phyloP scores from a whole-genome alignment of 2,113 vertebrate species.

The Seriola dumerili region DNA sequence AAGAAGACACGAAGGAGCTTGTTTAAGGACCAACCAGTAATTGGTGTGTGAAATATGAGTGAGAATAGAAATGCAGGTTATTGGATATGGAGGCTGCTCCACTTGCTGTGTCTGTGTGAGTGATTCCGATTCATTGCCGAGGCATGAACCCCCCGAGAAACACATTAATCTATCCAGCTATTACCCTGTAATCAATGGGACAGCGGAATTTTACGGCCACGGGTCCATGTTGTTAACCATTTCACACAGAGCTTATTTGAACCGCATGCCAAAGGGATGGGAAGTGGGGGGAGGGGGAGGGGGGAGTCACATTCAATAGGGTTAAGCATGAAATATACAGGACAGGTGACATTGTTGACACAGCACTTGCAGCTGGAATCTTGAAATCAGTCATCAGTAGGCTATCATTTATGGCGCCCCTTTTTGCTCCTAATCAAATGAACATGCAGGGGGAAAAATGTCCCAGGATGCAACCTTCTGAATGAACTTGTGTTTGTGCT shows the following conservation, averaged over 20 bases:
- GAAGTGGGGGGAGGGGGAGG: conserved; percentile 1
- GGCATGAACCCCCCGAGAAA: conserved; percentile 69
- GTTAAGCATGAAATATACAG: conserved; percentile 66
- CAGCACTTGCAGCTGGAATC: conserved; percentile 50
- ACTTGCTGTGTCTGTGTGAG: conserved; percentile 64
- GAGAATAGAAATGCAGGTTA: conserved; percentile 66
- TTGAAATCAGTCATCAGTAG: conserved; percentile 34
- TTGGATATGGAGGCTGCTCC: conserved; percentile 60
- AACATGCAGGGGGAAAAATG: conserved; percentile 1
- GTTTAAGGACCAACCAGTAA: conserved; percentile 59
- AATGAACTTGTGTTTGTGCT: conserved; percentile 12
- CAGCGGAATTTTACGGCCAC: conserved; percentile 66
- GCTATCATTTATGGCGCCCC: conserved; percentile 8
- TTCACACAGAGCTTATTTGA: conserved; percentile 77
- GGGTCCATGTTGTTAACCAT: conserved; percentile 68
- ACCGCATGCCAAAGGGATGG: conserved; percentile 46
- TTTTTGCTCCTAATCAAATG: conserved; percentile 32
- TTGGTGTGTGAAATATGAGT: conserved; percentile 67
- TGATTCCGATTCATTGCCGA: conserved; percentile 72
- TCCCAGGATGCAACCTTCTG: not conserved
- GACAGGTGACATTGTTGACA: conserved; percentile 63
- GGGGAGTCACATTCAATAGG: conserved; percentile 52
- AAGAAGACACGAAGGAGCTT: conserved; percentile 13
- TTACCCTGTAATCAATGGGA: conserved; percentile 81
- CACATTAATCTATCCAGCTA: conserved; percentile 77